Base-by-base conservation (phyloP, 2,797 vertebrate species). In the Hydrolagus colliei region DNA sequence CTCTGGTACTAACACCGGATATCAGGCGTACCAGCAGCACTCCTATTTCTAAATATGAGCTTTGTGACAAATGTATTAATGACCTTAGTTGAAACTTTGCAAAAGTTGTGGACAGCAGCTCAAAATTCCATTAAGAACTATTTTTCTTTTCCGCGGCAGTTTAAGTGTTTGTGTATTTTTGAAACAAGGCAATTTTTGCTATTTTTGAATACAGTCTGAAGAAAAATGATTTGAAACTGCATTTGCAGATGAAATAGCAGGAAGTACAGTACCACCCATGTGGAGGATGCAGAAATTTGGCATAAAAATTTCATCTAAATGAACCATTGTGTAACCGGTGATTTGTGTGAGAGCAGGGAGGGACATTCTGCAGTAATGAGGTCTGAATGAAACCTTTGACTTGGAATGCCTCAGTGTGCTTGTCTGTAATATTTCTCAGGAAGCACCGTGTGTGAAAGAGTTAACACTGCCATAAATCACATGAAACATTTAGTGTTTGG, bases 391-490 rank as follows among this genome's bases (percentile, higher is more conserved):
- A 77, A 79, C n/a, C 2, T 27, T 11, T 63, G 59, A 9, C 62
- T 32, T 80, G 63, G 65, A 80, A 16, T 80, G 13, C 16, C 59
- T 27, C 8, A 41, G 6, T 68, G 63, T 35, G 7, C 32, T 82
- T 41, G 65, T 62, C 16, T 82, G 63, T 82, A 65, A 32, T 16
- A 59, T 14, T 65, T 80, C 61, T 65, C 13, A 32, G 12, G 22
- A 82, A 82, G 41, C 59, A 62, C 61, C 16, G 27, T 35, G 41
- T 62, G 32, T 20, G 32, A 82, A 82, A 68, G 61, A 82, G 35
- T 89, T 89, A 88, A 89, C 89, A 87, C 88, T 90, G 73, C 88
- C 86, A 91, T 92, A 90, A 92, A 92, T 91, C 87, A 90, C 88
- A 87, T 89, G 89, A 90, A 90, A 89, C 87, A 88, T 78, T 88